Conservation (phyloP, 2,888 invertebrate genomes). For the Nomada ferruginata region DNA sequence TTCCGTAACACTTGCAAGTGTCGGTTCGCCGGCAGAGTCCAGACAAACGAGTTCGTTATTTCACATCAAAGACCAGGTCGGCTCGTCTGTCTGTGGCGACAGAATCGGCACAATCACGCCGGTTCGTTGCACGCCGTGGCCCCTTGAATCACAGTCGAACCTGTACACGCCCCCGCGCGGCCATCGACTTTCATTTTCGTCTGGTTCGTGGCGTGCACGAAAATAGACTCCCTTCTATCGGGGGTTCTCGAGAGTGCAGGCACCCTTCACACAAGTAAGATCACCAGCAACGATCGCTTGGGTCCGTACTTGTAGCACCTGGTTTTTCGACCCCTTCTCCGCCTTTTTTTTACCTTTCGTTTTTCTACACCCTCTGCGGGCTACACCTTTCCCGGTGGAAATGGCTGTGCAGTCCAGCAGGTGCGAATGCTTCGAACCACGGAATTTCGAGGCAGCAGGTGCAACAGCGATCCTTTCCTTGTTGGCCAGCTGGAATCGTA, state of each 20-base stretch:
- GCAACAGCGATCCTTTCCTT: conserved; percentile 26
- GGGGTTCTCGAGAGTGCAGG: conserved; percentile 16
- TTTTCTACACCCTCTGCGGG: not conserved
- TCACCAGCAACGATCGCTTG: not conserved
- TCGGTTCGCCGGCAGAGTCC: not conserved
- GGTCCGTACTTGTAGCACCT: conserved; percentile 31
- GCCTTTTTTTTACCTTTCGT: conserved; percentile 8
- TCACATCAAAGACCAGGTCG: not conserved
- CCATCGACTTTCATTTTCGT: conserved; percentile 48
- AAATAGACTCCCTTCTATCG: conserved; percentile 37
- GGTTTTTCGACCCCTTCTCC: not conserved
- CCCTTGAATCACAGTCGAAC: conserved; percentile 42
- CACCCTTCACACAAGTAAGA: not conserved
- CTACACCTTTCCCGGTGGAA: not conserved
- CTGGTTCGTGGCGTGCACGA: conserved; percentile 2
- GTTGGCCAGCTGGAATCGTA: not conserved
- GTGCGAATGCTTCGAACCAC: conserved; percentile 50
- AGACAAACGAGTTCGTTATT: not conserved
- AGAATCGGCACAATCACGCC: conserved; percentile 15
- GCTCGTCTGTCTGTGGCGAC: not conserved
- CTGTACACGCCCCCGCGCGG: conserved; percentile 14
- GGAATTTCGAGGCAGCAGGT: conserved; percentile 62
- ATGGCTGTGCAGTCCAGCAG: conserved; percentile 38
- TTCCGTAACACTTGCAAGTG: not conserved
- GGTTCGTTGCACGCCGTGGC: conserved; percentile 27